Evolutionary conservation across 2,113 vertebrate species (phyloP).

Genomic region (Neofelis nebulosa): DNA sequence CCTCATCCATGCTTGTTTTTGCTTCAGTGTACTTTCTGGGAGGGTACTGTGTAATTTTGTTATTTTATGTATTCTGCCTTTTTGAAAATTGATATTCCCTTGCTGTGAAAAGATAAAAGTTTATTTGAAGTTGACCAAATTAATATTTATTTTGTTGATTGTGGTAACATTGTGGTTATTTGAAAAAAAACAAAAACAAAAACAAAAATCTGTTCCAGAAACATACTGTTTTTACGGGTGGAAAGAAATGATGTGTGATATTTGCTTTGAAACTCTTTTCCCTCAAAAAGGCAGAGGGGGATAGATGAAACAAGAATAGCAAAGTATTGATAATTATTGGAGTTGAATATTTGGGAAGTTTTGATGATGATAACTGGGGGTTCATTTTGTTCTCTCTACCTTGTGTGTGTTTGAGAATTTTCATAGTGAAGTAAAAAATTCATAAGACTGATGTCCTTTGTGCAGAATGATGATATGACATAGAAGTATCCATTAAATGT

Average conservation of each 20-base stretch:
- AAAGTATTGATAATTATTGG: background rate
- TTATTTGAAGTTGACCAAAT: conserved; percentile 28
- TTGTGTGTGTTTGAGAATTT: background rate
- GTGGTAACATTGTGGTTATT: background rate
- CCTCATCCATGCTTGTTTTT: background rate
- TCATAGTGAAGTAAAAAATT: conserved; percentile 10
- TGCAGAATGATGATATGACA: background rate
- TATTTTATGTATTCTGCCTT: conserved; percentile 13
- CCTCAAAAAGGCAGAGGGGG: background rate
- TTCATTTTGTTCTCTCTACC: background rate
- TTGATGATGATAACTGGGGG: background rate
- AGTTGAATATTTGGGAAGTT: background rate
- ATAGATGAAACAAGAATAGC: background rate
- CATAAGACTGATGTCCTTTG: background rate
- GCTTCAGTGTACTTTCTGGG: background rate
- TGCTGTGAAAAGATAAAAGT: conserved; percentile 27
- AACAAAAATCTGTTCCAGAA: background rate
- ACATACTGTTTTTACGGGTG: background rate
- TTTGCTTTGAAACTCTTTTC: background rate
- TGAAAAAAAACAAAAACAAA: background rate
- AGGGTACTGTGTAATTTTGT: background rate
- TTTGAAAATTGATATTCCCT: conserved; percentile 18
- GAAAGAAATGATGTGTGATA: background rate
- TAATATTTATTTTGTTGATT: background rate
- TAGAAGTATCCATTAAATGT: background rate